These are phyloP conservation scores for Albula goreensis DNA, from an alignment of 2,113 vertebrate species.

Conservation along the genomic window DNA sequence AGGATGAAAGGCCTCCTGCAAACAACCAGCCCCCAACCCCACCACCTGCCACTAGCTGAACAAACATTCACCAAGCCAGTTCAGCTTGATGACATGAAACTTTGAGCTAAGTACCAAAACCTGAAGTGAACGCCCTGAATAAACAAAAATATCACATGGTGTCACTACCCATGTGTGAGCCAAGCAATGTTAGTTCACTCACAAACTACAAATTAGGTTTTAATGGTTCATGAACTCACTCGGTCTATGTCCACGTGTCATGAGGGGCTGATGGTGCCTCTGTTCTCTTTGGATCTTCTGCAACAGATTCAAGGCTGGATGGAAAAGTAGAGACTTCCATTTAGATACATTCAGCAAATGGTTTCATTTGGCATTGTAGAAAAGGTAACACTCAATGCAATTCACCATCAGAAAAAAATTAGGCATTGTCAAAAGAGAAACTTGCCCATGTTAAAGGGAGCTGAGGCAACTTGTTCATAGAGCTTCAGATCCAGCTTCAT, in stretches of 20 bases:
- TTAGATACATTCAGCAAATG: not conserved
- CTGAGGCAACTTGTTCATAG: conserved; percentile 20
- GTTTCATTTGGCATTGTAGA: not conserved
- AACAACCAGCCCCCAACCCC: too few relatives aligned
- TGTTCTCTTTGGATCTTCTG: not conserved
- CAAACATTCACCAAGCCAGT: too few relatives aligned
- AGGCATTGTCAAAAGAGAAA: not conserved
- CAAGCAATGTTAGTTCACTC: too few relatives aligned
- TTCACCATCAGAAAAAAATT: not conserved
- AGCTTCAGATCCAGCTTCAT: not conserved
- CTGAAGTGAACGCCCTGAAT: too few relatives aligned
- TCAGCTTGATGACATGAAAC: too few relatives aligned
- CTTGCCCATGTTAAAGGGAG: conserved; percentile 10
- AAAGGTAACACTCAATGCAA: not conserved
- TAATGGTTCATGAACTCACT: conserved; percentile 1
- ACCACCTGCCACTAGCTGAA: too few relatives aligned
- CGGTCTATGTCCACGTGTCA: not conserved
- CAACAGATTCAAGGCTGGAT: conserved; percentile 11
- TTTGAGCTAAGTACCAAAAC: too few relatives aligned
- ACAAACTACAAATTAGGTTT: too few relatives aligned
- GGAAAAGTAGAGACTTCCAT: not conserved
- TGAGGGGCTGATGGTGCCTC: not conserved
- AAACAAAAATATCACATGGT: too few relatives aligned
- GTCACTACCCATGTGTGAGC: too few relatives aligned
- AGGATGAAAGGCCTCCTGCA: too few relatives aligned